Evolutionary conservation across 1,140 invertebrate genomes (phyloP).

Genomic region (Caenorhabditis inopinata): DNA sequence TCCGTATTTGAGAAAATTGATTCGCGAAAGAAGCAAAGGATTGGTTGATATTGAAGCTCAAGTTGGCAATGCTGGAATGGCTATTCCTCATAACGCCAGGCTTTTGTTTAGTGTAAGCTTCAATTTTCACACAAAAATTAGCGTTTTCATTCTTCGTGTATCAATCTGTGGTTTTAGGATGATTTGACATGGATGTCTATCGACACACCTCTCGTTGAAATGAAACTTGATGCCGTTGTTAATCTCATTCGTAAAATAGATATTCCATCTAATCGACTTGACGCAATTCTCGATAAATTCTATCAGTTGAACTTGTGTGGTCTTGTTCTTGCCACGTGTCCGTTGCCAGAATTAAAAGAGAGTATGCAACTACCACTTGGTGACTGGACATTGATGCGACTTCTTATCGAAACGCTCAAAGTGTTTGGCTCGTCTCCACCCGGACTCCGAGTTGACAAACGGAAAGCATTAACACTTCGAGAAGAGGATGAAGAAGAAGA

Average conservation of each 20-base stretch:
- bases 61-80: constrained; percentile 4
- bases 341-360: constrained; percentile 35
- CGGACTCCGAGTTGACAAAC: constrained; percentile 34
- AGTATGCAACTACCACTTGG: constrained; percentile 51
- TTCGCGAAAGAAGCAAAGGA: constrained; percentile 52
- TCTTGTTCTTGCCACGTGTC: constrained; percentile 60
- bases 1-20: constrained; percentile 62
- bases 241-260: constrained; percentile 53
- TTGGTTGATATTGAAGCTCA: constrained; percentile 46
- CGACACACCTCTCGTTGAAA: constrained; percentile 56
- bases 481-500: constrained; percentile 45
- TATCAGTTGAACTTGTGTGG: constrained; percentile 60
- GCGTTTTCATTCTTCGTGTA: neutral
- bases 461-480: constrained; percentile 36
- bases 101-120: constrained; percentile 33
- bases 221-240: constrained; percentile 55
- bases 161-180: constrained; percentile 52
- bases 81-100: constrained; percentile 41
- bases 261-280: constrained; percentile 49
- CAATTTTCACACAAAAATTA: neutral
- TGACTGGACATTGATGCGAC: constrained; percentile 62
- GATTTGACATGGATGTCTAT: constrained; percentile 55
- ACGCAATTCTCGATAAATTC: constrained; percentile 48
- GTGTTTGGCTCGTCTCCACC: constrained; percentile 44
- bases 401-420: constrained; percentile 62